Evolutionary conservation across 2,113 vertebrate genomes (phyloP).

Genomic region (Callopanchax toddi): DNA sequence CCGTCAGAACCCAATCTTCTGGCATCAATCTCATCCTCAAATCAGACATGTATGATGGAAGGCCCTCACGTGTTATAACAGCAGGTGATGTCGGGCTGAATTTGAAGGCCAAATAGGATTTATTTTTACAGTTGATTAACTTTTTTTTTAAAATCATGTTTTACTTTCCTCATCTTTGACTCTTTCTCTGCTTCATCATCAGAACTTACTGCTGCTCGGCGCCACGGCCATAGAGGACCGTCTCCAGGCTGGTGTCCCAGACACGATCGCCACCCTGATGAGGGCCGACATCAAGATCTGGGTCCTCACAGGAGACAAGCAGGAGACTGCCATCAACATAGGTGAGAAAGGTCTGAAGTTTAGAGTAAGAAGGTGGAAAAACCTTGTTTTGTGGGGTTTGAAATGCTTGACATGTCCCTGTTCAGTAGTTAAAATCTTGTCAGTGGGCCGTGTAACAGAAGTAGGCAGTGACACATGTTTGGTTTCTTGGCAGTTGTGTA

Average conservation of each 20-base stretch:
- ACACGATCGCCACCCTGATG: slow-evolving; percentile 93
- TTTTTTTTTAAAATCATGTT: too few relatives aligned
- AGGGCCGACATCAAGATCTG: slow-evolving; percentile 96
- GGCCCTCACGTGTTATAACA: slow-evolving; percentile 21
- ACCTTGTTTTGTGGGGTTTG: slow-evolving; percentile 14
- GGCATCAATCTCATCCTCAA: slow-evolving; percentile 31
- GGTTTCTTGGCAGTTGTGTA: slow-evolving; percentile 2
- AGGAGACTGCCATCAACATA: slow-evolving; percentile 97
- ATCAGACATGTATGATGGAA: slow-evolving; percentile 51
- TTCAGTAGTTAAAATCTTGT: not conserved
- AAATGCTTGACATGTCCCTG: slow-evolving; percentile 42
- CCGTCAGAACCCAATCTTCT: slow-evolving; percentile 13
- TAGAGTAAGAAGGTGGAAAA: slow-evolving; percentile 4
- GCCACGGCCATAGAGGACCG: slow-evolving; percentile 97
- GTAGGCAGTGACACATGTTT: slow-evolving; percentile 9
- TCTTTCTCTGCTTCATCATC: slow-evolving; percentile 12
- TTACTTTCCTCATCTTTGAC: not conserved
- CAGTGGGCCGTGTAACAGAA: not conserved
- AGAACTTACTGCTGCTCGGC: slow-evolving; percentile 93
- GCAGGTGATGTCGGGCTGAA: slow-evolving; percentile 2
- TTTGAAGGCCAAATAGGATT: slow-evolving; percentile 28
- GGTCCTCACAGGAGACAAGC: slow-evolving; percentile 97
- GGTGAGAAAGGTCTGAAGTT: slow-evolving; percentile 77
- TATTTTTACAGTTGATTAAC: slow-evolving; percentile 2
- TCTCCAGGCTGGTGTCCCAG: slow-evolving; percentile 94